These are phyloP conservation scores for Drosophila nigrodunni DNA, from an alignment of 1,140 invertebrate species.

Conservation along the genomic window DNA sequence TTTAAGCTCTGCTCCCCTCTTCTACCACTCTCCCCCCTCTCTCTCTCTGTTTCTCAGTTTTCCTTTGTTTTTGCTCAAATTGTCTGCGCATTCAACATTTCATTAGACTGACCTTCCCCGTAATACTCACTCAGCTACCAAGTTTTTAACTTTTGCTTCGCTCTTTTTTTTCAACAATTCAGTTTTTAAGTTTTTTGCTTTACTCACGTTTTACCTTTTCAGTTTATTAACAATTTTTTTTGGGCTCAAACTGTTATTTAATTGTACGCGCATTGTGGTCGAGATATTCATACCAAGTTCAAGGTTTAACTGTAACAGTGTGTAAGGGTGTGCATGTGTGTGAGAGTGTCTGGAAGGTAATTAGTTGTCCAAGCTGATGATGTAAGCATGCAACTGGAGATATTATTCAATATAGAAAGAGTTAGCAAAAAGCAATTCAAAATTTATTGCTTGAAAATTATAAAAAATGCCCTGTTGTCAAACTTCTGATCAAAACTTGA, in stretches of 20 bases:
- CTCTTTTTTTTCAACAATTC: constrained; percentile 23
- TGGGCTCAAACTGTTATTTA: constrained; percentile 39
- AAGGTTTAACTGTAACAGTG: constrained; percentile 40
- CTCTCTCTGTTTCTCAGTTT: not conserved
- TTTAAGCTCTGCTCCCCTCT: not conserved
- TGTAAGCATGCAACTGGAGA: constrained; percentile 11
- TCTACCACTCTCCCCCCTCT: not conserved
- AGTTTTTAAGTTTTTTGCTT: constrained; percentile 43
- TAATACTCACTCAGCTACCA: constrained; percentile 26
- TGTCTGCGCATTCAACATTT: constrained; percentile 48
- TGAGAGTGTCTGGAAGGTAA: constrained; percentile 2
- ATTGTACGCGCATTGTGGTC: constrained; percentile 33
- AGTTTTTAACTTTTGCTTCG: constrained; percentile 28
- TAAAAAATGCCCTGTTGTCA: no score
- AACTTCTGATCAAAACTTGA: no score
- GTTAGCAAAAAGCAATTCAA: no score
- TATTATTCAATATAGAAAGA: not conserved
- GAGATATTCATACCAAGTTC: constrained; percentile 60
- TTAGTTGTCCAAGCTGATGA: constrained; percentile 14
- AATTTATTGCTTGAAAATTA: no score
- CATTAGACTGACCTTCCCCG: constrained; percentile 53
- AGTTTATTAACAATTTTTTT: constrained; percentile 17
- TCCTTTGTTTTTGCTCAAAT: constrained; percentile 25
- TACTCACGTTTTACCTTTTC: constrained; percentile 36
- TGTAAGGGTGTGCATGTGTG: not conserved